phyloP scores from a whole-genome alignment of 2,113 vertebrate genomes.

The Saccopteryx bilineata region DNA sequence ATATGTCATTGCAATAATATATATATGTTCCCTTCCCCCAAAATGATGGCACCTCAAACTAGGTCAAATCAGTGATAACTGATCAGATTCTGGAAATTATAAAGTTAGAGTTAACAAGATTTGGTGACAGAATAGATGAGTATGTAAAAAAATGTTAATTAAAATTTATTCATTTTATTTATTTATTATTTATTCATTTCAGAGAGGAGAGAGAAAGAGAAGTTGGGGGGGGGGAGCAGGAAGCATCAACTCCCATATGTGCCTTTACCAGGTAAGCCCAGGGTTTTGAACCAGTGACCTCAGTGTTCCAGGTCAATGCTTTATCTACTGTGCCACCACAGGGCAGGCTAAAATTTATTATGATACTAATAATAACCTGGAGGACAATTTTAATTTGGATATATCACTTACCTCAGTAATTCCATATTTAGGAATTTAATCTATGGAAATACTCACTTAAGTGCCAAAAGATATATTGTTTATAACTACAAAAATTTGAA shows the following conservation, averaged over 20 bases:
- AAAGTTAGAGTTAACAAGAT: background rate
- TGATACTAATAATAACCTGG: background rate
- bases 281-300: too few relatives aligned
- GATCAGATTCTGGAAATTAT: background rate
- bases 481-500: background rate
- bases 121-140: background rate
- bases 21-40: too few relatives aligned
- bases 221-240: too few relatives aligned
- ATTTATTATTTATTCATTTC: too few relatives aligned
- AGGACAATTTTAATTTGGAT: background rate
- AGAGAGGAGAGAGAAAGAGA: too few relatives aligned
- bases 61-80: background rate
- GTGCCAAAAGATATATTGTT: background rate
- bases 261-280: too few relatives aligned
- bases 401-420: background rate
- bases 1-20: background rate
- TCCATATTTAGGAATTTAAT: slow-evolving; percentile 1
- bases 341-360: too few relatives aligned
- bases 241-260: too few relatives aligned
- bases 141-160: background rate
- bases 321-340: too few relatives aligned
- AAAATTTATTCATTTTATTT: background rate
- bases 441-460: background rate
- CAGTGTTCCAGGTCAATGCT: too few relatives aligned
- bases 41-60: background rate